Base-by-base conservation (phyloP, 2,113 vertebrate genomes). In the Anas platyrhynchos region DNA sequence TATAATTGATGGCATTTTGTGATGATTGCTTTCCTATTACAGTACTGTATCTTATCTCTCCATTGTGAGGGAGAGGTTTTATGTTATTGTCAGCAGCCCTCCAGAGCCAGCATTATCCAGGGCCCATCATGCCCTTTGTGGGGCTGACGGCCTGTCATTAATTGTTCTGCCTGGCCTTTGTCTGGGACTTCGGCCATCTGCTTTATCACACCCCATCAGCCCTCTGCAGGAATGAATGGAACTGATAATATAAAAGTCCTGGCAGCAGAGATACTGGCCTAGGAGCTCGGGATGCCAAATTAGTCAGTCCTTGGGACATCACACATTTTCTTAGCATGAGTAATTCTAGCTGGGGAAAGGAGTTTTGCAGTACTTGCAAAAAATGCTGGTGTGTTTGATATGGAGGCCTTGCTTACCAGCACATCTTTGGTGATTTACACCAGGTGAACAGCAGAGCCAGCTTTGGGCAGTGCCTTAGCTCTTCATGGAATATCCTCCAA, bases 1-100 rank as follows among this genome's bases (percentile, higher is more conserved):
- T 87, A 94, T 98, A 97, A 98, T 94, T 97, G 95, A 97, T 97
- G 95, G 95, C 94, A 96, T 97, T 98, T 97, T 98, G 91, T 4
- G 68, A 96, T 97, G 97, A 97, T 95, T 98, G 94, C 91, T 97
- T 98, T 97, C 94, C 95, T 96, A 98, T 97, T 96, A 96, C 81
- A 82, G 80, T 83, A 56, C 91, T 94, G 91, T 95, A 96, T 94
- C 96, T 97, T 92, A 96, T 93, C 96, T 95, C 83, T 69, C 66
- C 95, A 87, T 93, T 95, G 96, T 92, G 87, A 81, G 83, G 93
- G 79, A 96, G 25, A 21, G 36, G 78, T 95, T 98, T 97, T 98
- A 93, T 96, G 82, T 81, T 63, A 97, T 93, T 97, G 95, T 97
- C 95, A 97, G 43, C 86, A 75, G 59, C 86, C 48, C 94, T 97